Conservation (phyloP, 2,888 invertebrate genomes). For the Volucella inflata region DNA sequence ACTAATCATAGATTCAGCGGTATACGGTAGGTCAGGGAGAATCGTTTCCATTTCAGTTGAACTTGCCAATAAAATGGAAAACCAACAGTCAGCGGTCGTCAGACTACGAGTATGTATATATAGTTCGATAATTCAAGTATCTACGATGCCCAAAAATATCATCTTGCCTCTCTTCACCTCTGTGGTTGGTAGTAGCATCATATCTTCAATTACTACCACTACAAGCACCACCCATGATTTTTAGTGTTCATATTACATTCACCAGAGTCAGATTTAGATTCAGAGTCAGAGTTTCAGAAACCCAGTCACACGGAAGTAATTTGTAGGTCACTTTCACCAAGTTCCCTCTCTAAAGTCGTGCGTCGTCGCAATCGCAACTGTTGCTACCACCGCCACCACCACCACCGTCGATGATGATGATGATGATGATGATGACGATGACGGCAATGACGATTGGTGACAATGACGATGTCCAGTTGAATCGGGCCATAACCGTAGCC, state of each 20-base stretch:
- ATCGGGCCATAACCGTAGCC: slow-evolving; percentile 9
- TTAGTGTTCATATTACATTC: slow-evolving; percentile 66
- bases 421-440: neutral
- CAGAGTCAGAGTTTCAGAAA: slow-evolving; percentile 59
- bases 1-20: slow-evolving; percentile 20
- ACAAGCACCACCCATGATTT: slow-evolving; percentile 42
- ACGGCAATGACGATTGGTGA: too few species aligned
- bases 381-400: neutral
- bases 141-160: slow-evolving; percentile 56
- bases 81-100: slow-evolving; percentile 1
- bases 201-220: slow-evolving; percentile 50
- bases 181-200: slow-evolving; percentile 39
- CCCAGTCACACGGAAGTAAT: slow-evolving; percentile 79
- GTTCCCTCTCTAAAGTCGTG: slow-evolving; percentile 73
- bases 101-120: slow-evolving; percentile 35
- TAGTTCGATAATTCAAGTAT: slow-evolving; percentile 3
- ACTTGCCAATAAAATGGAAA: slow-evolving; percentile 62
- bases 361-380: slow-evolving; percentile 26
- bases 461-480: slow-evolving; percentile 41
- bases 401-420: slow-evolving; percentile 33
- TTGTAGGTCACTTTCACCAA: slow-evolving; percentile 83
- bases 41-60: slow-evolving; percentile 72
- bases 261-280: slow-evolving; percentile 24
- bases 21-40: slow-evolving; percentile 73
- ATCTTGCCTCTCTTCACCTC: slow-evolving; percentile 29